These are phyloP conservation scores for Dicaeum eximium DNA, from an alignment of 2,113 vertebrate genomes.

Conservation along the genomic window DNA sequence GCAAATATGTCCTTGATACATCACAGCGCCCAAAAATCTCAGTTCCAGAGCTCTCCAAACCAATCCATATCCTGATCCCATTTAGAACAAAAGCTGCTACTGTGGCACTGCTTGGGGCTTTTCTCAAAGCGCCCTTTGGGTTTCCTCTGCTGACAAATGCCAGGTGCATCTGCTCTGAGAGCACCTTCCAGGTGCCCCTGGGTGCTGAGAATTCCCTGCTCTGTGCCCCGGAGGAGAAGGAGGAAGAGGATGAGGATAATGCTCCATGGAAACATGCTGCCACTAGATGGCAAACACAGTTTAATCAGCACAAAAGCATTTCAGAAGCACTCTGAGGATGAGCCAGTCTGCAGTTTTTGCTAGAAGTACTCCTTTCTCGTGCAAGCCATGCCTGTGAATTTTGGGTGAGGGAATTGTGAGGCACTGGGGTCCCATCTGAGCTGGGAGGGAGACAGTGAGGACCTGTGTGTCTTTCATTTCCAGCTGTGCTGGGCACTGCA, in stretches of 20 bases:
- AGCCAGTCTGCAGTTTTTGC: not conserved
- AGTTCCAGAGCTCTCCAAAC: not conserved
- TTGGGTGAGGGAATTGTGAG: not conserved
- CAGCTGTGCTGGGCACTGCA: not conserved
- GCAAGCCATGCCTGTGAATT: not conserved
- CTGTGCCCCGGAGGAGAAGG: not conserved
- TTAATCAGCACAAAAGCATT: slow-evolving; percentile 18
- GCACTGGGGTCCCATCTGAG: not conserved
- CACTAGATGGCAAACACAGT: slow-evolving; percentile 74
- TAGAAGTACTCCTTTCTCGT: not conserved
- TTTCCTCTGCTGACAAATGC: not conserved
- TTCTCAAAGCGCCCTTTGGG: not conserved
- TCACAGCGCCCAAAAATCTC: not conserved
- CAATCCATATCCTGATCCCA: rapidly evolving
- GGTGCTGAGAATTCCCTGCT: no score
- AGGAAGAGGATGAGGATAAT: not conserved
- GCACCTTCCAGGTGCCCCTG: not conserved
- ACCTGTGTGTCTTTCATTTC: not conserved
- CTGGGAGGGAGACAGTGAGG: not conserved
- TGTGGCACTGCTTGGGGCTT: not conserved
- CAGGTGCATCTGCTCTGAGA: not conserved
- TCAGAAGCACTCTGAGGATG: not conserved
- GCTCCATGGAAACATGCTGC: not conserved
- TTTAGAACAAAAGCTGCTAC: not conserved
- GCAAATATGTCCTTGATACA: no score